Evolutionary conservation across 2,113 vertebrate species (phyloP), one percentile per base, ranked within the genome.

Genomic region (Ondatra zibethicus): DNA sequence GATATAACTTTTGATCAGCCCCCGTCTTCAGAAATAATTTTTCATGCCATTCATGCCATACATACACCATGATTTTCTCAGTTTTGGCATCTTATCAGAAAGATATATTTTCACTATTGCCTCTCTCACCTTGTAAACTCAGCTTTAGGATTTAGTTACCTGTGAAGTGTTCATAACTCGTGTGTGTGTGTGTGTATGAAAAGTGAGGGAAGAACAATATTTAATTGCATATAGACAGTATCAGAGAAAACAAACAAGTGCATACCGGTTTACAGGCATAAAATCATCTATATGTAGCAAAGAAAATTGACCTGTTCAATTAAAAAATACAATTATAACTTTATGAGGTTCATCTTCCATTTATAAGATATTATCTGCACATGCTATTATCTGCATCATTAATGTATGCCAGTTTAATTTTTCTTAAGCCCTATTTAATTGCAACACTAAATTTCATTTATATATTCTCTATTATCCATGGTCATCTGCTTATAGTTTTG

Each of bases 361-460:
- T 70, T 90, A 61, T 88, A 87, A 90, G 29, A 95, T 94, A 96
- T 82, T 66, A 47, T 89, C 50, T 29, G 6, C 3, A 68, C 29
- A 68, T 70, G 31, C 17, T 82, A 81, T 82, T 94, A 94, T 70
- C 31, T 96, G 50, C 70, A 77, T 81, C 65, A 88, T 95, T 96
- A 94, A 94, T 91, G 50, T 45, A 92, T n/a, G 47, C 52, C 86
- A 96, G 73, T 68, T 84, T 92, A 84, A 55, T 70, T 76, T 87
- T 93, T 80, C 87, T 94, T 61, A 89, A 92, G 84, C 84, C 80
- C 2, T 68, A 12, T 77, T 93, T 84, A 88, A 65, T 65, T 95
- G 19, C 7, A 91, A 45, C 3, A 88, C 68, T 72, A 65, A 88
- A 91, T 92, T 95, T 82, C 1, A 94, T 47, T 92, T 97, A 55